Conservation (phyloP, 2,797 vertebrate species). For the Nannoperca australis region DNA sequence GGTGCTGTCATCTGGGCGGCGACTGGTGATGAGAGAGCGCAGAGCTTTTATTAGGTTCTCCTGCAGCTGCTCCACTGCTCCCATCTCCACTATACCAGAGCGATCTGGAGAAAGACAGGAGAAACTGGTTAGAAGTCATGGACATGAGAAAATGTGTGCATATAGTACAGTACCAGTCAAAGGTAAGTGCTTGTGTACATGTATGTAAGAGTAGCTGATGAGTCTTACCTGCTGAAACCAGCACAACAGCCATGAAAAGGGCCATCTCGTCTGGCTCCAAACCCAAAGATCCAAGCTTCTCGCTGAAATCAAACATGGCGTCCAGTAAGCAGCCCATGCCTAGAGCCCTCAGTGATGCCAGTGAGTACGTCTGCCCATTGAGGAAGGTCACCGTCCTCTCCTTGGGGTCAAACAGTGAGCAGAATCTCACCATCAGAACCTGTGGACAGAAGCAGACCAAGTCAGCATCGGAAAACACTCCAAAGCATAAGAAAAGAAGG, state of each 20-base stretch:
- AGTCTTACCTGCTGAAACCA: conserved; percentile 85
- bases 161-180: no score
- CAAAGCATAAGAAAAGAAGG: background rate
- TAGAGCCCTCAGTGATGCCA: conserved; percentile 82
- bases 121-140: conserved; percentile 46
- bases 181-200: background rate
- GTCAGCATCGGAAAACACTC: conserved; percentile 20
- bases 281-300: conserved; percentile 84
- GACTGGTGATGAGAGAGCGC: conserved; percentile 79
- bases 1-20: conserved; percentile 81
- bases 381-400: conserved; percentile 86
- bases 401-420: conserved; percentile 86
- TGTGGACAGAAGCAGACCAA: conserved; percentile 53
- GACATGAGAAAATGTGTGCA: background rate
- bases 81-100: conserved; percentile 84
- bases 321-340: conserved; percentile 87
- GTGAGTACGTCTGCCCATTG: conserved; percentile 85
- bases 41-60: conserved; percentile 86
- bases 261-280: conserved; percentile 89
- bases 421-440: conserved; percentile 89
- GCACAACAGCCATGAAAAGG: conserved; percentile 88
- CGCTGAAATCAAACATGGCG: conserved; percentile 89
- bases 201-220: background rate
- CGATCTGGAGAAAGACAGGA: conserved; percentile 72
- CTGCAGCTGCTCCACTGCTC: conserved; percentile 86